These are phyloP conservation scores for Hartigia nigra DNA, from an alignment of 2,888 invertebrate species.

Conservation along the genomic window DNA sequence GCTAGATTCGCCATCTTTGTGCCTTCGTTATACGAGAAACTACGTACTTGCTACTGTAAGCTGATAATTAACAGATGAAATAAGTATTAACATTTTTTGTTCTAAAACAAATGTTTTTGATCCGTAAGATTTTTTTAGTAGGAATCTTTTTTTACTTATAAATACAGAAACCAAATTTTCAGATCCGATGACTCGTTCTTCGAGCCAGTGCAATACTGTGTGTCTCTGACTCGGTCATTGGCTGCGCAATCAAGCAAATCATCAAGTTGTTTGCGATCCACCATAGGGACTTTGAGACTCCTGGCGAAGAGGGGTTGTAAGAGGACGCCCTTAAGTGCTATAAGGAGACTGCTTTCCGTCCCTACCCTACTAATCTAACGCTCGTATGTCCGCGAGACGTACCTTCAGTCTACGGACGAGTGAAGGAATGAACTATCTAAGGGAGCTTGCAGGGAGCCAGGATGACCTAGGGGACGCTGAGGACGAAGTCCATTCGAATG, in stretches of 20 bases:
- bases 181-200: neutral
- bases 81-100: no score
- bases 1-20: neutral
- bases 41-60: neutral
- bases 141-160: neutral
- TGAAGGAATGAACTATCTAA: neutral
- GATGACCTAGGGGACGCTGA: constrained; percentile 3
- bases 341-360: constrained; percentile 60
- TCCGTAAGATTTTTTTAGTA: no score
- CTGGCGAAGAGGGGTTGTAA: constrained; percentile 35
- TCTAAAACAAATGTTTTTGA: no score
- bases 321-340: constrained; percentile 60
- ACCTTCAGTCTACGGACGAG: neutral
- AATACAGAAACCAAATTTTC: neutral
- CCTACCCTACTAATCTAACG: constrained; percentile 52
- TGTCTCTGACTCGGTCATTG: constrained; percentile 16
- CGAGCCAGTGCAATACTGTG: neutral
- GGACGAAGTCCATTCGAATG: constrained; percentile 3
- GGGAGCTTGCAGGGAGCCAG: neutral
- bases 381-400: constrained; percentile 48
- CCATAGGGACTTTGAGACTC: constrained; percentile 1
- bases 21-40: neutral
- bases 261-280: constrained; percentile 52
- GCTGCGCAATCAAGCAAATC: constrained; percentile 58
- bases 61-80: neutral